Conservation (phyloP, 1,140 invertebrate species). For the Araneus ventricosus region DNA sequence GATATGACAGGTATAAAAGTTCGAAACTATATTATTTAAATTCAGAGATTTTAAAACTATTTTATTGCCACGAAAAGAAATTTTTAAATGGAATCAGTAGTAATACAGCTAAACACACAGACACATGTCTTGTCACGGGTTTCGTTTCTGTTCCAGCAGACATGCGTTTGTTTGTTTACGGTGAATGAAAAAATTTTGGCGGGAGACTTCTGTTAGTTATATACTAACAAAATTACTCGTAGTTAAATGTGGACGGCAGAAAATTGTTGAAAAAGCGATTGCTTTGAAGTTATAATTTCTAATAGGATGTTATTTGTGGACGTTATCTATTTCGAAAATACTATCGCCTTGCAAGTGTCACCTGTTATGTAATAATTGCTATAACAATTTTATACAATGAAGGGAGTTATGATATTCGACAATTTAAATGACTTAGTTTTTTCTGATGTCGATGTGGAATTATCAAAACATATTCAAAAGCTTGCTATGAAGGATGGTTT, state of each 20-base stretch:
- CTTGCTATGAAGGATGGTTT: slow-evolving; percentile 85
- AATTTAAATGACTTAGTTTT: slow-evolving; percentile 90
- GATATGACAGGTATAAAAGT: too few relatives aligned
- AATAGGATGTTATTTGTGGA: not conserved
- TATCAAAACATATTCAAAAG: slow-evolving; percentile 86
- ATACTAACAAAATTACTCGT: not conserved
- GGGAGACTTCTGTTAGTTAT: not conserved
- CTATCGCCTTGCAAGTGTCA: not conserved
- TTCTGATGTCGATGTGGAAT: slow-evolving; percentile 87
- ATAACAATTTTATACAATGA: slow-evolving; percentile 82
- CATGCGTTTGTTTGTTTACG: slow-evolving; percentile 26
- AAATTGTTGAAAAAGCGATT: not conserved
- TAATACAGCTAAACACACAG: not conserved
- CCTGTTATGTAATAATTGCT: not conserved
- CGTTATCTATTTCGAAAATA: not conserved
- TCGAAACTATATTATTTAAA: not conserved
- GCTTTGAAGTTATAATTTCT: not conserved
- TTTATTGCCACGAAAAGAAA: not conserved
- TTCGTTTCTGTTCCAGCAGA: slow-evolving; percentile 23
- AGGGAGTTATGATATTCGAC: slow-evolving; percentile 88
- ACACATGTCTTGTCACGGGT: slow-evolving; percentile 24
- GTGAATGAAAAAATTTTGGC: not conserved
- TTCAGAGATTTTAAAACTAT: not conserved
- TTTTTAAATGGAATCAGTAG: not conserved
- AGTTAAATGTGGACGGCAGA: not conserved